Percentiles rank a stretch among this genome's conserved stretches.
Evolutionary conservation across 2,113 vertebrate species (phyloP).

Genomic region (Rhadina sibilatrix): DNA sequence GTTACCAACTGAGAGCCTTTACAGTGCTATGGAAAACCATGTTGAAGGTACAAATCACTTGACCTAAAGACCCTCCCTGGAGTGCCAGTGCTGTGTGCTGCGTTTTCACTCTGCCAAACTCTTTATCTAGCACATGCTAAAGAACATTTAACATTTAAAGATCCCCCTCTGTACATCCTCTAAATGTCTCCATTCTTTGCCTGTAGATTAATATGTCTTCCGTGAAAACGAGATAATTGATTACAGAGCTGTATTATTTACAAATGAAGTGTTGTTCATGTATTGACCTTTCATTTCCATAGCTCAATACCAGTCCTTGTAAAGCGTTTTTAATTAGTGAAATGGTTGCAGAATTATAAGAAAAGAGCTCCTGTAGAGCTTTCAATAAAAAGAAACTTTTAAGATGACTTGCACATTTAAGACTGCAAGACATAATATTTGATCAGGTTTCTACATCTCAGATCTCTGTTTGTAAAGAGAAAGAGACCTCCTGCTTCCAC

Average conservation of each 20-base stretch:
- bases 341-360: background rate
- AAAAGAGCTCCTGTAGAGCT: background rate
- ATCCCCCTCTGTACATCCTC: constrained; percentile 52
- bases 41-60: constrained; percentile 59
- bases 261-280: constrained; percentile 71
- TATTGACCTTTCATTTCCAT: constrained; percentile 69
- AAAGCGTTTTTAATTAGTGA: constrained; percentile 52
- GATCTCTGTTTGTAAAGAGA: background rate
- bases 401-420: background rate
- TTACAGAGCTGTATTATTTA: constrained; percentile 71
- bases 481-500: background rate
- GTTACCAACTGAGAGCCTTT: background rate
- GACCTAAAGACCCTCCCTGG: constrained; percentile 53
- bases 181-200: constrained; percentile 66
- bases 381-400: background rate
- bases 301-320: constrained; percentile 47
- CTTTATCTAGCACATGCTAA: constrained; percentile 61
- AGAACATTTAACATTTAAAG: constrained; percentile 69
- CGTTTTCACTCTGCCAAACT: constrained; percentile 37
- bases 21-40: constrained; percentile 23
- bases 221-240: constrained; percentile 75
- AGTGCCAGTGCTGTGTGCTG: background rate
- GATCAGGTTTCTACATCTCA: background rate
- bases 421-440: background rate
- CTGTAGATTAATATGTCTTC: constrained; percentile 68